These are phyloP conservation scores for Synanthedon andrenaeformis DNA, from an alignment of 2,888 invertebrate genomes.

Conservation along the genomic window DNA sequence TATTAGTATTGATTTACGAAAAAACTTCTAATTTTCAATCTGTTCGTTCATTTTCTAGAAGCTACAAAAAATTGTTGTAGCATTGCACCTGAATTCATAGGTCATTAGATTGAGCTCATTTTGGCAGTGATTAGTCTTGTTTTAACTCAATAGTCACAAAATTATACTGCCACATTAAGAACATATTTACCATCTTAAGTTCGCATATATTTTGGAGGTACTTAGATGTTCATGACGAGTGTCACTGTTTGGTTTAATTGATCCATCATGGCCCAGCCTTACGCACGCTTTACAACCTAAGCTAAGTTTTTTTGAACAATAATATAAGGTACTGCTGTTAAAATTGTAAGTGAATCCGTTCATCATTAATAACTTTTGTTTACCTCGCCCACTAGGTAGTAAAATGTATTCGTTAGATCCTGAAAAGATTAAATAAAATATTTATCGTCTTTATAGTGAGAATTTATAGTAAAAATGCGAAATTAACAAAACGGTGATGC, in stretches of 20 bases:
- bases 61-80: too few species aligned
- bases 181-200: neutral
- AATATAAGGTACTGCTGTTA: neutral
- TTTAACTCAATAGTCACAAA: too few species aligned
- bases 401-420: neutral
- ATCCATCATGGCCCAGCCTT: constrained; percentile 1
- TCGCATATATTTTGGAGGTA: neutral
- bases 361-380: neutral
- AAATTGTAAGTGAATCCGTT: constrained; percentile 1
- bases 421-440: neutral
- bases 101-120: too few species aligned
- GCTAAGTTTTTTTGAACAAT: constrained; percentile 1
- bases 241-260: neutral
- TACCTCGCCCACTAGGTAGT: neutral
- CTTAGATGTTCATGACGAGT: neutral
- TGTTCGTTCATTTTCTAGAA: too few species aligned
- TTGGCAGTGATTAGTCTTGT: too few species aligned
- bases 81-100: too few species aligned
- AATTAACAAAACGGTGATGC: too few species aligned
- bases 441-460: too few species aligned
- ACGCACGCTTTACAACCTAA: constrained; percentile 2
- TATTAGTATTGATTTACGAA: too few species aligned
- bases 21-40: too few species aligned
- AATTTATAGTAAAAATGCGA: too few species aligned
- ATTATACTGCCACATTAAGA: too few species aligned